Evolutionary conservation across 2,113 vertebrate species (phyloP).

Genomic region (Bubo scandiacus): DNA sequence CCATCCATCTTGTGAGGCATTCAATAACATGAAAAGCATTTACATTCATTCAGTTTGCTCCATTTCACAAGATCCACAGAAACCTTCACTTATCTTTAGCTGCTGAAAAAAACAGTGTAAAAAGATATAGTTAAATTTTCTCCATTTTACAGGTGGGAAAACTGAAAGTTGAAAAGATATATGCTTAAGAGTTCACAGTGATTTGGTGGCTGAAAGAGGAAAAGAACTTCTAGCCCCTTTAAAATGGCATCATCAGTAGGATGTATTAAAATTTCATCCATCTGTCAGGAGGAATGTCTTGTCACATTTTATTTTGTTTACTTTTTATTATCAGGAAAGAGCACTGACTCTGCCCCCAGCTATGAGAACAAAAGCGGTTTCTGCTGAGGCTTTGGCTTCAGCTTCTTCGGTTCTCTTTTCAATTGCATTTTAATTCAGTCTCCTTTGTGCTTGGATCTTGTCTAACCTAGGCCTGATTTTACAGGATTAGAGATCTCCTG

Average conservation of each 20-base stretch:
- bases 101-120: background rate
- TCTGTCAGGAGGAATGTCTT: constrained; percentile 6
- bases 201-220: background rate
- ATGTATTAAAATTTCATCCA: constrained; percentile 16
- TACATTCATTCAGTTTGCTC: background rate
- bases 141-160: background rate
- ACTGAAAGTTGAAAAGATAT: background rate
- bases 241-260: background rate
- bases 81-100: background rate
- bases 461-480: background rate
- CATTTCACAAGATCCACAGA: background rate
- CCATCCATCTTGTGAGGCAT: background rate
- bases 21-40: background rate
- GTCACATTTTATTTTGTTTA: constrained; percentile 45
- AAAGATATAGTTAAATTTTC: background rate
- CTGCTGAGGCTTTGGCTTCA: background rate
- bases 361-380: background rate
- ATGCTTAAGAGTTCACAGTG: background rate
- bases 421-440: background rate
- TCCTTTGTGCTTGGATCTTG: background rate
- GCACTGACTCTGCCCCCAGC: background rate
- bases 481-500: background rate
- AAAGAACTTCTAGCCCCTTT: background rate
- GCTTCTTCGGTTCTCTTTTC: background rate
- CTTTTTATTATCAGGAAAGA: constrained; percentile 17